Evolutionary conservation across 2,888 invertebrate species (phyloP).

Genomic region (Idaea biselata): DNA sequence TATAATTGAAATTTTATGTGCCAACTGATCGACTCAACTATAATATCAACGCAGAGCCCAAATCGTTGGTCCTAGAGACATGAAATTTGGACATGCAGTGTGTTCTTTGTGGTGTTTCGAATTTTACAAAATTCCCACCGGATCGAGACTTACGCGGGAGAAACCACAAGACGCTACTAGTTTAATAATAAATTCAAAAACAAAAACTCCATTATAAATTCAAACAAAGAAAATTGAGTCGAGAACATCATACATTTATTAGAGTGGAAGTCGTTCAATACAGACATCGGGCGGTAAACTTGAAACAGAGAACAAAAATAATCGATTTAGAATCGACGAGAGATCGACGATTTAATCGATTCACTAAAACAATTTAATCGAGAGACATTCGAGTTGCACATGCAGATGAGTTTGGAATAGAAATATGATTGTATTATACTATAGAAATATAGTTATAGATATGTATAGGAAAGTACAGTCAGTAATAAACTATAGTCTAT

Average conservation of each 20-base stretch:
- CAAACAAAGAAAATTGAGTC: constrained; percentile 22
- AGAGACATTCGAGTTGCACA: constrained; percentile 53
- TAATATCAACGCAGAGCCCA: too few relatives aligned
- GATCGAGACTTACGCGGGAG: too few relatives aligned
- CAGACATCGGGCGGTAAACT: constrained; percentile 61
- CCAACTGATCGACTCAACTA: too few relatives aligned
- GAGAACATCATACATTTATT: constrained; percentile 28
- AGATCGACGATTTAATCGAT: constrained; percentile 70
- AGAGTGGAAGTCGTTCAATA: constrained; percentile 47
- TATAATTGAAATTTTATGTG: too few relatives aligned
- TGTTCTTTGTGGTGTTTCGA: too few relatives aligned
- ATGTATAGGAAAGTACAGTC: background rate
- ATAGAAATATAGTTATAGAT: too few relatives aligned
- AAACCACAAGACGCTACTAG: too few relatives aligned
- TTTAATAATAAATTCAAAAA: background rate
- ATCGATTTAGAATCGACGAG: constrained; percentile 63
- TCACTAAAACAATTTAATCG: constrained; percentile 73
- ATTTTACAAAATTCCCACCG: too few relatives aligned
- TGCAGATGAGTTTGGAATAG: constrained; percentile 61
- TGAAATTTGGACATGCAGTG: too few relatives aligned
- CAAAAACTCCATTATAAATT: constrained; percentile 1
- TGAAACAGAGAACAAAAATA: constrained; percentile 60
- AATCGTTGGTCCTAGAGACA: too few relatives aligned
- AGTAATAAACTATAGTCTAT: background rate
- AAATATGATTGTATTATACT: background rate